Base-by-base conservation (phyloP, 2,888 invertebrate genomes). In the Eubasilissa splendida region DNA sequence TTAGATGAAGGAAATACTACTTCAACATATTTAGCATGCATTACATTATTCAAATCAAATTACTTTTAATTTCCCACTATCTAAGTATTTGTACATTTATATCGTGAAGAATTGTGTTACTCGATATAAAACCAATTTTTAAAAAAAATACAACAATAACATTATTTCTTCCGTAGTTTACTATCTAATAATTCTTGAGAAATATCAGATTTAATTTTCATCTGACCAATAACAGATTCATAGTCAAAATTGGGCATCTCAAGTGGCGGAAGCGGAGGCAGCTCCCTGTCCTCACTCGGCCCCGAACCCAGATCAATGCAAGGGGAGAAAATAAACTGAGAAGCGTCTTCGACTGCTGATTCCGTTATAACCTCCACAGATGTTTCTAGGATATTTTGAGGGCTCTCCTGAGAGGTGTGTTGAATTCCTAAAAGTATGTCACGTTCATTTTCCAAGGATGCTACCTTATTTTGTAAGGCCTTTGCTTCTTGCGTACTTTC, bases 241-340 rank as follows among this genome's bases (percentile, higher is more conserved):
- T 91, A 91, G 85, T 93, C 92, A 85, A 93, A 92, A 77, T 89
- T 88, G 31, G 93, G 93, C 89, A 93, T 90, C 86, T 93, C 93
- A n/a, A 93, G 87, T 8, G 93, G 93, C 54, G 91, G 90, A 65
- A 93, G 86, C 0, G 89, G 88, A 53, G 92, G 91, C 79, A 92
- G 85, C 81, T 84, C 85, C 81, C 85, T 84, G 31, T 86, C 85
- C 7, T 87, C 85, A 22, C 31, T 58, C 7, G 4, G 42, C 60
- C 88, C 88, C 0, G 88, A 87, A 84, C 88, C 87, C 63, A 88
- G 84, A 84, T 88, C 88, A 81, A 88, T 88, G 79, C 87, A 87
- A 1, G 88, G 88, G 10, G 88, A 88, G 84, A 87, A 88, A n/a
- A 88, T 87, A 84, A 86, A 88, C 0, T 88, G 88, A 9, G 88